Evolutionary conservation across 2,113 vertebrate species (phyloP).

Genomic region (Alligator mississippiensis): DNA sequence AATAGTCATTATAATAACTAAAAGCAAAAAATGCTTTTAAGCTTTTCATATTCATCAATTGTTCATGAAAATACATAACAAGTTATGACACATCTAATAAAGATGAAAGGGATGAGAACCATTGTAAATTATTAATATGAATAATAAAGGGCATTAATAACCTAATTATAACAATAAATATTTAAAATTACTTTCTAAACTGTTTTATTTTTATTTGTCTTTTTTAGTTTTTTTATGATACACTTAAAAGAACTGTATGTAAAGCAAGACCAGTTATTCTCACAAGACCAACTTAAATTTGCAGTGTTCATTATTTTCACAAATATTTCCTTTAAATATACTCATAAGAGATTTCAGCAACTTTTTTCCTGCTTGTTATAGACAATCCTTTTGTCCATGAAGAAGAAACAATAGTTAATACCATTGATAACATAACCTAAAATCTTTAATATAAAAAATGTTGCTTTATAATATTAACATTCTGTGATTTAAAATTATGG

Average conservation of each 20-base stretch:
- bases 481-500: neutral
- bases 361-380: neutral
- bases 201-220: slow-evolving; percentile 69
- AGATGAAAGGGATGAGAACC: slow-evolving; percentile 58
- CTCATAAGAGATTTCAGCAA: slow-evolving; percentile 14
- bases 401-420: slow-evolving; percentile 54
- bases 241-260: slow-evolving; percentile 42
- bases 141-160: slow-evolving; percentile 58
- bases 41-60: slow-evolving; percentile 48
- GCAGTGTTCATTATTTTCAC: slow-evolving; percentile 34
- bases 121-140: slow-evolving; percentile 57
- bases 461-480: slow-evolving; percentile 49
- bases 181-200: slow-evolving; percentile 57
- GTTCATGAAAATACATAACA: slow-evolving; percentile 55
- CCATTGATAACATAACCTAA: slow-evolving; percentile 52
- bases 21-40: slow-evolving; percentile 41
- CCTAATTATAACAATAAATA: slow-evolving; percentile 67
- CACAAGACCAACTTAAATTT: slow-evolving; percentile 40
- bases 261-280: neutral
- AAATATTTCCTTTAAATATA: slow-evolving; percentile 51
- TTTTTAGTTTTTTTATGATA: neutral
- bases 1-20: slow-evolving; percentile 47
- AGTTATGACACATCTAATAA: slow-evolving; percentile 66
- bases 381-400: slow-evolving; percentile 38
- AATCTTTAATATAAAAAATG: slow-evolving; percentile 39